phyloP scores from a whole-genome alignment of 2,113 vertebrate genomes.

The Labrus mixtus region DNA sequence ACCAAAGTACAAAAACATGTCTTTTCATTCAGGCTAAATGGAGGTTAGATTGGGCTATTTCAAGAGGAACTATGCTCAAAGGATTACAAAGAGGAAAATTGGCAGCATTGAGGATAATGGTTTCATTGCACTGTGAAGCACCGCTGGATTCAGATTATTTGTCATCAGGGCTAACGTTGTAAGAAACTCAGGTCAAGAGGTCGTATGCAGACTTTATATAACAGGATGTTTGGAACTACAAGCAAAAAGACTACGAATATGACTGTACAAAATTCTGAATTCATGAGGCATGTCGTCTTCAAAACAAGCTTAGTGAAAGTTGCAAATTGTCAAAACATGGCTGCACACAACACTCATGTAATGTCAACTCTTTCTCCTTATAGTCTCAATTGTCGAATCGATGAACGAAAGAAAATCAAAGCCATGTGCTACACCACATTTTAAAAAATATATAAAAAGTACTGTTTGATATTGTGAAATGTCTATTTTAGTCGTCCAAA shows the following conservation, averaged over 20 bases:
- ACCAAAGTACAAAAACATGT: not conserved
- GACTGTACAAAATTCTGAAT: no score
- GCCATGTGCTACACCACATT: no score
- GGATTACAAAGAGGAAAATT: not conserved
- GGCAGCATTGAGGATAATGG: not conserved
- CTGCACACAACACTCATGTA: not conserved
- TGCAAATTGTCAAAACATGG: not conserved
- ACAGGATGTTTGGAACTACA: no score
- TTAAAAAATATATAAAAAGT: no score
- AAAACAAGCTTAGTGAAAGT: no score
- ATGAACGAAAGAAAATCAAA: no score
- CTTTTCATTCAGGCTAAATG: slow-evolving; percentile 11
- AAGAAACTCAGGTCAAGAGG: not conserved
- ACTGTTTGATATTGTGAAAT: no score
- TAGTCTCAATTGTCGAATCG: not conserved
- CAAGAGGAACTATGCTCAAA: not conserved
- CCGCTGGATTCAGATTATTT: not conserved
- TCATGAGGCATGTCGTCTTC: no score
- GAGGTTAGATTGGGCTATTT: not conserved
- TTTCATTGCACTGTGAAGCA: not conserved
- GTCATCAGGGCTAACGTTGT: not conserved
- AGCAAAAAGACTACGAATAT: no score
- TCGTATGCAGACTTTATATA: not conserved
- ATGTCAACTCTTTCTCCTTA: not conserved
- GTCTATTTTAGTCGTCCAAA: no score